These are phyloP conservation scores for Polylopha cassiicola DNA, from an alignment of 2,888 invertebrate genomes.

Conservation along the genomic window DNA sequence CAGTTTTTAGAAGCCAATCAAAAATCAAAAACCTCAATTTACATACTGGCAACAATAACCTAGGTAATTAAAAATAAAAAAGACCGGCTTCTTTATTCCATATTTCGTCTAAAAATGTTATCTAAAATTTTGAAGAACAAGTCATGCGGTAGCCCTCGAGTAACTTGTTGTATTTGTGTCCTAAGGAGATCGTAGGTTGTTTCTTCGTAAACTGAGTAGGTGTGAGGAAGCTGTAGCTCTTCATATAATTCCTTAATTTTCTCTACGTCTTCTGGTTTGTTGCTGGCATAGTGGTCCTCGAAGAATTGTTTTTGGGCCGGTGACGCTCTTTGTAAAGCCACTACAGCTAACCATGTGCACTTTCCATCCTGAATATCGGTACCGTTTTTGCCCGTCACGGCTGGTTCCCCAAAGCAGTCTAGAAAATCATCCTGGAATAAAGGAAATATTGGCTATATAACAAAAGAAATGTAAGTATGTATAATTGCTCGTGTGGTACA, in stretches of 20 bases:
- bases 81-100: slow-evolving; percentile 50
- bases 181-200: slow-evolving; percentile 88
- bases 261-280: slow-evolving; percentile 80
- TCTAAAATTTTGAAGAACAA: slow-evolving; percentile 89
- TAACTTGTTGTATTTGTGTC: slow-evolving; percentile 90
- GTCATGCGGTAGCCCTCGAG: slow-evolving; percentile 87
- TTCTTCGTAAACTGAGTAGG: slow-evolving; percentile 88
- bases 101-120: slow-evolving; percentile 85
- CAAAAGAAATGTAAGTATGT: background rate
- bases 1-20: too few species aligned
- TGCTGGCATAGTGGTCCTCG: slow-evolving; percentile 85
- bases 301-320: slow-evolving; percentile 83
- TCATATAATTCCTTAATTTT: slow-evolving; percentile 86
- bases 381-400: slow-evolving; percentile 91
- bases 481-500: too few species aligned
- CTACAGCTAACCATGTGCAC: slow-evolving; percentile 96
- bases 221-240: slow-evolving; percentile 84
- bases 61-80: slow-evolving; percentile 9
- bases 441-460: too few species aligned
- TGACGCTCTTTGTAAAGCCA: slow-evolving; percentile 88
- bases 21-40: too few species aligned
- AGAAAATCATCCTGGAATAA: slow-evolving; percentile 88
- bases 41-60: too few species aligned
- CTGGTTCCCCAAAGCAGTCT: slow-evolving; percentile 93
- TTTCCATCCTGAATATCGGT: slow-evolving; percentile 97